These are phyloP conservation scores for Phrynocephalus guinanensis DNA, from an alignment of 2,797 vertebrate genomes.

Conservation along the genomic window DNA sequence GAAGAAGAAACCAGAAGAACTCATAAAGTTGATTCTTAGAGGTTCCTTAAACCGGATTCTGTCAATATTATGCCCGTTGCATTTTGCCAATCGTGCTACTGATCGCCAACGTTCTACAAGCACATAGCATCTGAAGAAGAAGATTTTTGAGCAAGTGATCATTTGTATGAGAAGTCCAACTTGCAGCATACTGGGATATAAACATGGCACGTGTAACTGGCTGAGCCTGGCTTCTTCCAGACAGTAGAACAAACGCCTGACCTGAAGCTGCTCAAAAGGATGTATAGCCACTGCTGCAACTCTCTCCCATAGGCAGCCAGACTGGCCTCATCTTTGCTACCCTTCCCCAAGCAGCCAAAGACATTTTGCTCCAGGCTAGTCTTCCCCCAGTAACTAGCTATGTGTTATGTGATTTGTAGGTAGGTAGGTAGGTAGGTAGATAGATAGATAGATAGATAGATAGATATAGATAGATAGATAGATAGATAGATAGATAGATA, in stretches of 20 bases:
- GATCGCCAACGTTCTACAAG: too few relatives aligned
- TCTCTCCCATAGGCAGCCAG: too few relatives aligned
- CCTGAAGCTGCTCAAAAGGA: background rate
- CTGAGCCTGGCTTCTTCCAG: background rate
- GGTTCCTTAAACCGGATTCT: background rate
- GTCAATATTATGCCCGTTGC: background rate
- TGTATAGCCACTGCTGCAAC: background rate
- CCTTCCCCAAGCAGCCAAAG: too few relatives aligned
- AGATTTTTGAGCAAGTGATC: background rate
- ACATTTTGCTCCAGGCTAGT: too few relatives aligned
- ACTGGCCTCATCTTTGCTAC: too few relatives aligned
- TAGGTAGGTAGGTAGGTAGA: too few relatives aligned
- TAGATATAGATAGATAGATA: too few relatives aligned
- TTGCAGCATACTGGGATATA: background rate
- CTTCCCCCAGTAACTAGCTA: too few relatives aligned
- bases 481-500: too few relatives aligned
- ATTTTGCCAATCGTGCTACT: background rate
- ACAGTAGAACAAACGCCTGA: background rate
- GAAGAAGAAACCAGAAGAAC: background rate
- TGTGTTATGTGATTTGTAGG: too few relatives aligned
- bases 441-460: too few relatives aligned
- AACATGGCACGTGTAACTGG: background rate
- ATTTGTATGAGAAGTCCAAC: background rate
- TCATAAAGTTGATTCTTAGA: background rate
- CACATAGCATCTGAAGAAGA: too few relatives aligned